Base-by-base conservation (phyloP, 2,888 invertebrate genomes). In the Halictus quadricinctus region DNA sequence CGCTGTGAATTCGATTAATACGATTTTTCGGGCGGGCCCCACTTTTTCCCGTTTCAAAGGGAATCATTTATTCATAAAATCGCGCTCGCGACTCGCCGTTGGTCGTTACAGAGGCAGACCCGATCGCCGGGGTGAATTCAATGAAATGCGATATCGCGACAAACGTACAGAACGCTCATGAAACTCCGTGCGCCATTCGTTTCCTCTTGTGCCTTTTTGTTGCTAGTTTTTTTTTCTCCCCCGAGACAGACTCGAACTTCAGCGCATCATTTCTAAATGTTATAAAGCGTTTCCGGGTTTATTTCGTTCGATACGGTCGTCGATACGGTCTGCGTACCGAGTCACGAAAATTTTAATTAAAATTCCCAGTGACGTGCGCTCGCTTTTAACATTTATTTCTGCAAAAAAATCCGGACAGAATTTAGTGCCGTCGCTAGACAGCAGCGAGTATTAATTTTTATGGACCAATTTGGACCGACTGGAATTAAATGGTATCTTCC, bases 1-100 rank as follows among this genome's bases (percentile, higher is more conserved):
- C 46, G 13, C 4, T 36, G 46, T 29, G 66, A 50, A 66, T 66
- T 50, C 66, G 76, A 76, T 64, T 76, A 48, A 76, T 66, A 76
- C 48, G 66, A 66, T 76, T 43, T 70, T 41, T 70, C 21, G 29
- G 66, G 69, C 4, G 43, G 10, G 3, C 1, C 64, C 15, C 1
- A 18, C 10, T 66, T 66, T 36, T 66, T 21, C 36, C 66, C 8
- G 29, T 66, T 36, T 18, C 66, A 29, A 66, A 66, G 66, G 8
- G 21, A 21, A 66, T 21, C 15, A 21, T 66, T 66, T 66, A 41
- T 66, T 66, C 21, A 66, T 66, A 66, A 66, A 66, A 66, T 21
- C 36, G 10, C 36, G 66, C 13, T 7, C 66, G 15, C 15, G 36
- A 36, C 36, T 36, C 48, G 21, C 60, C 13, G 25, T 36, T 6